A percentile compares a stretch with the other conserved stretches of the same genome.
Conservation (phyloP, 2,797 vertebrate genomes). For the Acipenser ruthenus region DNA sequence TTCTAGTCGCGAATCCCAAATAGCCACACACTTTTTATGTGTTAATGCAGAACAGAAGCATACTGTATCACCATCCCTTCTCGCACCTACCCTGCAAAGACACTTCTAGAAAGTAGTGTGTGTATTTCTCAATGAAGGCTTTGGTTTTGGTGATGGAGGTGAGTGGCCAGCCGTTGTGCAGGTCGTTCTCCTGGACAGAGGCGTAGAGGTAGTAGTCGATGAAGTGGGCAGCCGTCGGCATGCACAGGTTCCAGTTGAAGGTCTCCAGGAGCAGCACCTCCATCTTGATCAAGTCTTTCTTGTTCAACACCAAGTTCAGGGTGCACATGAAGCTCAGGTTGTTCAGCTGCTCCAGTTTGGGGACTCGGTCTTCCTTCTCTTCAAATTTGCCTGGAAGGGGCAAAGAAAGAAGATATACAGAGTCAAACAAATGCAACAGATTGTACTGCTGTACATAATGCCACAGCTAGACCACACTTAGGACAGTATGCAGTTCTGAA, state of each 20-base stretch:
- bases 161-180: conserved; percentile 78
- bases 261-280: conserved; percentile 82
- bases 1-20: too few species aligned
- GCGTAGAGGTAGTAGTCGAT: conserved; percentile 87
- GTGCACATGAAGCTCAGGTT: conserved; percentile 70
- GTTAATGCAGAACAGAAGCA: too few species aligned
- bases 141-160: conserved; percentile 72
- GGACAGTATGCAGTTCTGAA: too few species aligned
- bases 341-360: conserved; percentile 82
- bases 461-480: too few species aligned
- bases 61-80: not conserved
- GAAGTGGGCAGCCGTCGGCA: conserved; percentile 86
- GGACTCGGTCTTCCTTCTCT: conserved; percentile 78
- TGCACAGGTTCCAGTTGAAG: conserved; percentile 83
- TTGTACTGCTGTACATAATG: too few species aligned
- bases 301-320: conserved; percentile 71
- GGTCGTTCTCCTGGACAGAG: conserved; percentile 71
- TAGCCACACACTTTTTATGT: too few species aligned
- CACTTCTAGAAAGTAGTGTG: conserved; percentile 82
- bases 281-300: conserved; percentile 74
- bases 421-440: too few species aligned
- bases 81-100: conserved; percentile 74
- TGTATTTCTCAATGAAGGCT: conserved; percentile 80
- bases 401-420: not conserved
- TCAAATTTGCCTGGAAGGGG: conserved; percentile 77